Base-by-base conservation (phyloP, 1,140 invertebrate species). In the Muscidifurax raptorellus region DNA sequence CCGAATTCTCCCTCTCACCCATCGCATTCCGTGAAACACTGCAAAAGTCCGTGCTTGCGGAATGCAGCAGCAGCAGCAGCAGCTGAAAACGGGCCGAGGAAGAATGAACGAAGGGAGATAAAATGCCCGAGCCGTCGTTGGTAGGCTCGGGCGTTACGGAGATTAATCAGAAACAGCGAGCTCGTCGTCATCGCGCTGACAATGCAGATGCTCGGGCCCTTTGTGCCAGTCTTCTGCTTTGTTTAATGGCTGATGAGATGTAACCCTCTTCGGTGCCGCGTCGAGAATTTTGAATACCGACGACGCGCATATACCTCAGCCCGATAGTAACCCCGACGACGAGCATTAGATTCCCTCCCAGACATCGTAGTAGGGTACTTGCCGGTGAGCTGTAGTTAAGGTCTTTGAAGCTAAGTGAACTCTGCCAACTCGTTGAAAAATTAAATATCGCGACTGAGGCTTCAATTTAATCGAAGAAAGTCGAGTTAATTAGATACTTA, bases 231-330 rank as follows among this genome's bases (percentile, higher is more conserved):
- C 59, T 71, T 86, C 85, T 89, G 90, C 90, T 90, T 91, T 91
- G 90, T 91, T 90, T 91, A 90, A 91, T 91, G 89, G 89, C 86
- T 92, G 90, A 92, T 91, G 90, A 91, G 88, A 91, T 91, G 90
- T 89, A 90, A 90, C 88, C 87, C 86, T 84, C 84, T 83, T 71
- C 83, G 87, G 79, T 86, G 77, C 52, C 87, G 47, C n/a, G 30
- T 30, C 40, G 59, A 75, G 67, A 83, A 85, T 80, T 27, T 66
- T 66, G 1, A 78, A 27, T 25, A 36, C 36, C 3, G 47, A 40
- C 47, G 44, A 72, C 25, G 36, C 36, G 36, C 78, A 10, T 13
- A 32, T 40, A 40, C 36, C 36, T 40, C 7, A 40, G 36, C 36
- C 36, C 36, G 36, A 40, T 40, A 40, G 36, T 40, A 40, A 40